Evolutionary conservation across 2,888 invertebrate genomes (phyloP).

Genomic region (Elegia similella): DNA sequence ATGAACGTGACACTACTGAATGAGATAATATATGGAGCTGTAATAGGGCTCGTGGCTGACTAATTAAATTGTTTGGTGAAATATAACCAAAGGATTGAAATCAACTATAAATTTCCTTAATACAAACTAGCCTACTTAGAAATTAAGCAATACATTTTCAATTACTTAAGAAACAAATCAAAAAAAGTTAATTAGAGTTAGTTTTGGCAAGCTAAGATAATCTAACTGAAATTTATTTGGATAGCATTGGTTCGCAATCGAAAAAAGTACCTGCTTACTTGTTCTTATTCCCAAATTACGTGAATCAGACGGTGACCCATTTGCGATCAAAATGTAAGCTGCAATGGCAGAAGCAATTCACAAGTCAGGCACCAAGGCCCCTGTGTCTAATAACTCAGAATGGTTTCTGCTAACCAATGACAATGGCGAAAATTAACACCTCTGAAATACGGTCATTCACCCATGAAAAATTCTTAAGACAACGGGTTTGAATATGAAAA

Average conservation of each 20-base stretch:
- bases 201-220: too few species aligned
- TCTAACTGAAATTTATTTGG: too few species aligned
- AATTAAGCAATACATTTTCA: too few species aligned
- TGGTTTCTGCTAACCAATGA: conserved; percentile 56
- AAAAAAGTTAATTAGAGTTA: too few species aligned
- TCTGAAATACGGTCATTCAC: conserved; percentile 68
- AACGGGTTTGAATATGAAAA: neutral
- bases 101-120: too few species aligned
- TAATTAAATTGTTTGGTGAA: conserved; percentile 24
- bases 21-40: conserved; percentile 24
- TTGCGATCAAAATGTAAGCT: conserved; percentile 15
- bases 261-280: neutral
- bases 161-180: too few species aligned
- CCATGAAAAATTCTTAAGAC: conserved; percentile 33
- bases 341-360: conserved; percentile 30
- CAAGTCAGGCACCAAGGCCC: conserved; percentile 35
- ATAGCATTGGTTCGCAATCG: neutral
- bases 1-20: conserved; percentile 33
- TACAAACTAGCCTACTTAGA: too few species aligned
- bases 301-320: conserved; percentile 3
- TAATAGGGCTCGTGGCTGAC: conserved; percentile 30
- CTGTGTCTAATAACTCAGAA: conserved; percentile 47
- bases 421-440: conserved; percentile 67
- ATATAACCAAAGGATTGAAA: neutral
- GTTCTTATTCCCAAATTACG: neutral